Base-by-base conservation (phyloP, 2,113 vertebrate genomes). In the Oryzias celebensis region DNA sequence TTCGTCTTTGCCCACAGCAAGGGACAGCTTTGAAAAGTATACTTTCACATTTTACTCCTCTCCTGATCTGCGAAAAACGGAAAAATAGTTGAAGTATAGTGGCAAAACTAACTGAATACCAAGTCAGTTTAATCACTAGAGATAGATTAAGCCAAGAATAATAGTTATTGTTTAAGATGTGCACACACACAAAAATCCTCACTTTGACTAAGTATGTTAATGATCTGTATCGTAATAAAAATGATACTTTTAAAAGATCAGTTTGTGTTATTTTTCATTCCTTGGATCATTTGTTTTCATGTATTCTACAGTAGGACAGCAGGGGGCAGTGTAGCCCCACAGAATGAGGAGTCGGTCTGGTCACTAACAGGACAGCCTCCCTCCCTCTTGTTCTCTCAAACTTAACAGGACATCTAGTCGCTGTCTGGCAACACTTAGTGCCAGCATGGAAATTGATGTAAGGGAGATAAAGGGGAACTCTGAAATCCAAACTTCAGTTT, bases 241-340 rank as follows among this genome's bases (percentile, higher is more conserved):
- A 42, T n/a, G 66, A 41, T 24, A 44, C n/a, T 47, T 60, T 74
- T 66, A 51, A 71, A 46, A 52, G 16, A 42, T 62, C 17, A 8
- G 26, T 48, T 63, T 72, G 42, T 44, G 20, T 71, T 31, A 53
- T 49, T 69, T 49, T 68, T 65, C 57, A 53, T 50, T 69, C 45
- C 2, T 52, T 45, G 55, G 65, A 69, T 31, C 20, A 28, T 58
- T 60, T 57, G 18, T 47, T 71, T 31, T 63, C 60, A 52, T 26
- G 4, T 57, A 2, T 83, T 85, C 69, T 76, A 44, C 52, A 63
- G 46, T 5, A 26, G 55, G 56, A 50, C 92, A 91, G 87, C 81
- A 92, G 92, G 89, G 91, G 91, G 88, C 92, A 92, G 90, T 91
- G 75, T 72, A 88, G 85, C 81, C 88, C 88, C 80, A 86, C 85